Evolutionary conservation across 1,140 invertebrate species (phyloP).

Genomic region (Platyura marginata): DNA sequence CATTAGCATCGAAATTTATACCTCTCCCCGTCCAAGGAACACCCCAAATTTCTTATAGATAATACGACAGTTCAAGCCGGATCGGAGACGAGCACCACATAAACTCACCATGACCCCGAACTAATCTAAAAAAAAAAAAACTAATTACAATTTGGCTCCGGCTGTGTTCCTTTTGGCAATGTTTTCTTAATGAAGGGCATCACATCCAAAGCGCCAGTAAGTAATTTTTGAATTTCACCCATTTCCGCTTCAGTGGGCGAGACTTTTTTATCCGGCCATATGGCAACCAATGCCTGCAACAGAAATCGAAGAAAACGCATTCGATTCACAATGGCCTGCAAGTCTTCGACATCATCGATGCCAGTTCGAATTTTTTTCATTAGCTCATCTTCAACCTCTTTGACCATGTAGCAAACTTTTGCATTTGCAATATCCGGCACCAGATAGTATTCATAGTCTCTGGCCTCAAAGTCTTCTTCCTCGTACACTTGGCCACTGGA

Average conservation of each 20-base stretch:
- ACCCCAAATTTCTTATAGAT: no score
- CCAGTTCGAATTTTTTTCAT: slow-evolving; percentile 48
- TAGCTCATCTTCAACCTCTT: slow-evolving; percentile 84
- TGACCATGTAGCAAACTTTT: slow-evolving; percentile 60
- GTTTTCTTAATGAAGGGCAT: slow-evolving; percentile 64
- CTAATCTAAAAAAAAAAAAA: background rate
- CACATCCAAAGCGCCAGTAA: slow-evolving; percentile 51
- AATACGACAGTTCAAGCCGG: no score
- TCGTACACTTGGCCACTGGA: slow-evolving; percentile 66
- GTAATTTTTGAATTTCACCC: slow-evolving; percentile 43
- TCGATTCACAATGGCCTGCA: slow-evolving; percentile 53
- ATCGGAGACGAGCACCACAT: no score
- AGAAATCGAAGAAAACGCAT: slow-evolving; percentile 73
- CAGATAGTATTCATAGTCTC: slow-evolving; percentile 83
- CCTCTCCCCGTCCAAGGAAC: no score
- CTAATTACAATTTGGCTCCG: slow-evolving; percentile 43
- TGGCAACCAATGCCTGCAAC: slow-evolving; percentile 55
- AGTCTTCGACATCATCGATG: slow-evolving; percentile 29
- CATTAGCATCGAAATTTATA: no score
- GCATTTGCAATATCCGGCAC: slow-evolving; percentile 61
- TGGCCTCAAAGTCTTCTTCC: slow-evolving; percentile 92
- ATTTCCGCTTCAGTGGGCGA: slow-evolving; percentile 34
- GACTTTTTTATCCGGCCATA: slow-evolving; percentile 38
- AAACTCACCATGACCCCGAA: background rate
- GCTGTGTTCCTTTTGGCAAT: slow-evolving; percentile 51